Evolutionary conservation across 2,113 vertebrate genomes (phyloP), one percentile per base, ranked within the genome.

Genomic region (Salvelinus namaycush): DNA sequence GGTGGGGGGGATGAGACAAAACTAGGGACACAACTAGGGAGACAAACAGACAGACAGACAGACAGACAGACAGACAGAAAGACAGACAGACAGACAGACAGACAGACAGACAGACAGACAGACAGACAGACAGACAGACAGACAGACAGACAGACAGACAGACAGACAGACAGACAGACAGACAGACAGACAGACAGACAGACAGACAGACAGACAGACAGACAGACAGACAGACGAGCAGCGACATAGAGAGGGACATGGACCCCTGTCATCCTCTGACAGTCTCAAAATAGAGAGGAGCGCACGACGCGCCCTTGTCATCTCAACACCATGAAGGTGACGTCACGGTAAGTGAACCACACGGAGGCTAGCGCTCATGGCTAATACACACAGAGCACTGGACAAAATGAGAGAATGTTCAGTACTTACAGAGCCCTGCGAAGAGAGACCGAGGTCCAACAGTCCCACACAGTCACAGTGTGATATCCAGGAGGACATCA

Each of bases 401-500:
- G 59, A 81, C 89, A 90, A 90, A 90, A 91, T 81, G 76, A 83
- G 83, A 85, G 73, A 12, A 27, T 67, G 22, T 9, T 64, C 78
- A 70, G 73, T 70, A 80, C 73, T 79, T 48, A 67, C 44, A 64
- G 64, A 81, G 70, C 72, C 73, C 65, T 12, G 59, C 74, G 70
- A 54, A 18, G 16, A 18, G 54, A 73, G 68, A 82, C 68, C 76
- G 9, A 18, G 13, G 71, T 73, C 65, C 49, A 73, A 59, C 13
- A 59, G 68, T 72, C 51, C 39, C 54, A 60, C 44, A 1, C 8
- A 0, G 65, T n/a, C 4, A 27, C 51, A 14, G 26, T 26, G 26
- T 26, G 26, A 26, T 26, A 26, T 26, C 59, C 59, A 22, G 59
- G 59, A 62, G 59, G 59, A 8, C 13, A 62, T 22, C 54, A 57